These are phyloP conservation scores for Pseudorectes ferrugineus DNA, from an alignment of 2,113 vertebrate species.

Conservation along the genomic window DNA sequence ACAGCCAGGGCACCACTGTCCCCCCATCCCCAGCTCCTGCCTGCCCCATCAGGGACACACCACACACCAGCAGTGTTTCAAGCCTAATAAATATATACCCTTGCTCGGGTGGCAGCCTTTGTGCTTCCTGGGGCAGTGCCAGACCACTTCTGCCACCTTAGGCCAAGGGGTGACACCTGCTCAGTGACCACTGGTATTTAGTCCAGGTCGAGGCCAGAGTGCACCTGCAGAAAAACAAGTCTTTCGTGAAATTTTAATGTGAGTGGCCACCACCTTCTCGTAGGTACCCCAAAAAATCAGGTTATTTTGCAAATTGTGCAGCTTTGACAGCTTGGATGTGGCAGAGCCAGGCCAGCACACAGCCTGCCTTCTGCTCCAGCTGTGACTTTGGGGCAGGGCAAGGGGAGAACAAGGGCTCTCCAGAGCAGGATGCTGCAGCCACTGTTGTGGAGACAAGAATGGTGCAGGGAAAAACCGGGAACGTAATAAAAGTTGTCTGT, in stretches of 20 bases:
- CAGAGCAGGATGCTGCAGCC: background rate
- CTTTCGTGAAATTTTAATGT: background rate
- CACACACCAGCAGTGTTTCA: background rate
- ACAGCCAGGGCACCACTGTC: background rate
- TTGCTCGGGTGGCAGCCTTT: background rate
- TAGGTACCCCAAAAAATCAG: background rate
- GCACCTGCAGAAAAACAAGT: background rate
- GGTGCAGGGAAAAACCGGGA: background rate
- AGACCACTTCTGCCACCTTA: background rate
- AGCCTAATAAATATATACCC: no score
- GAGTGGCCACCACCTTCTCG: background rate
- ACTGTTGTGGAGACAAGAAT: accelerated
- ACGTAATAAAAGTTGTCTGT: background rate
- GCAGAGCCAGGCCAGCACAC: background rate
- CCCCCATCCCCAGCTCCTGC: background rate
- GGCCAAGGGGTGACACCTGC: background rate
- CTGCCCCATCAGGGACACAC: background rate
- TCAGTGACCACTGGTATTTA: background rate
- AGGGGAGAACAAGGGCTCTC: background rate
- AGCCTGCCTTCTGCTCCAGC: background rate
- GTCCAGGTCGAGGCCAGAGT: background rate
- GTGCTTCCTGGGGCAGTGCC: background rate
- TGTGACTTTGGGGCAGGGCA: background rate
- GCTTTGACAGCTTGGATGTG: background rate
- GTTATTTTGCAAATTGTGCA: background rate